phyloP scores from a whole-genome alignment of 2,113 vertebrate species.

The Salvelinus namaycush region DNA sequence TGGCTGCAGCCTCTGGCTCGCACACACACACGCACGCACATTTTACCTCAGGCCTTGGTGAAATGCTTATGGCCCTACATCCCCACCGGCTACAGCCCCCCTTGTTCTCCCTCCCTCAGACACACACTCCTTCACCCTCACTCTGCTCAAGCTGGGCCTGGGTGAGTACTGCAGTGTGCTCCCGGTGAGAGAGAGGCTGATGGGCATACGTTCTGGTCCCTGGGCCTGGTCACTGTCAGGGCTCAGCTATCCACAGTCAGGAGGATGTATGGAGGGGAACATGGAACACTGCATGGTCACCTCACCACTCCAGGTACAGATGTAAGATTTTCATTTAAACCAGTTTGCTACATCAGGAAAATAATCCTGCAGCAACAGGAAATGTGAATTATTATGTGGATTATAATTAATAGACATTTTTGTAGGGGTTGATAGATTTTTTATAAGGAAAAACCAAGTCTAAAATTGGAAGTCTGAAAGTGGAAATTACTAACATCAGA shows the following conservation, averaged over 20 bases:
- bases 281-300: constrained; percentile 60
- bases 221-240: constrained; percentile 38
- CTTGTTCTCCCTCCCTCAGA: constrained; percentile 37
- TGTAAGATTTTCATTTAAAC: too few relatives aligned
- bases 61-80: constrained; percentile 33
- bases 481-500: too few relatives aligned
- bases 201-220: constrained; percentile 52
- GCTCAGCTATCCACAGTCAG: constrained; percentile 41
- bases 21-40: too few relatives aligned
- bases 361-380: too few relatives aligned
- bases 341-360: too few relatives aligned
- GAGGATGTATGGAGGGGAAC: constrained; percentile 71
- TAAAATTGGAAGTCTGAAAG: too few relatives aligned
- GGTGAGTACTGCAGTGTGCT: constrained; percentile 34
- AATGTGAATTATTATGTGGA: too few relatives aligned
- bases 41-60: too few relatives aligned
- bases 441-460: too few relatives aligned
- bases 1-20: constrained; percentile 18
- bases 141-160: constrained; percentile 51
- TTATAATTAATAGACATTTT: too few relatives aligned
- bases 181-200: constrained; percentile 46
- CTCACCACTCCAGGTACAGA: constrained; percentile 77
- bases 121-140: constrained; percentile 16
- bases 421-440: too few relatives aligned
- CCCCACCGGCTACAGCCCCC: constrained; percentile 29